A percentile compares a stretch with the other conserved stretches of the same genome.
phyloP scores from a whole-genome alignment of 2,888 invertebrate species.

The Tipula confusa region DNA sequence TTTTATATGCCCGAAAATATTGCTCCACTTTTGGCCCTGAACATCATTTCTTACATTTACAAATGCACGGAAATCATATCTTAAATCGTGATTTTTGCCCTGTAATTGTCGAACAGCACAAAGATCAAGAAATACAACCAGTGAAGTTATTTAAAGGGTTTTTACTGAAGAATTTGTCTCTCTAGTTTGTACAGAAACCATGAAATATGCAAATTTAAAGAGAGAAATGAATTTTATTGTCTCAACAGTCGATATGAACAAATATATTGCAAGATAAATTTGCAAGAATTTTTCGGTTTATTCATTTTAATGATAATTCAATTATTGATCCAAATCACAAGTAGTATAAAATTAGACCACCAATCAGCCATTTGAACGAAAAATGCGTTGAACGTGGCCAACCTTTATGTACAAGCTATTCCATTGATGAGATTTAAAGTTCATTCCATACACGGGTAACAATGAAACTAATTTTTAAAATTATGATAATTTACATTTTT shows the following conservation, averaged over 20 bases:
- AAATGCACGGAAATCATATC: too few species aligned
- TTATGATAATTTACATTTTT: too few species aligned
- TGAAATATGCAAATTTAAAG: not conserved
- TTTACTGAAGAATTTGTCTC: not conserved
- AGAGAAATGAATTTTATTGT: too few species aligned
- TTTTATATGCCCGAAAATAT: too few species aligned
- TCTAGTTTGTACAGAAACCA: not conserved
- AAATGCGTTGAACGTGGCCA: not conserved
- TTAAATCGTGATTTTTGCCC: too few species aligned
- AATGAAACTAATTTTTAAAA: too few species aligned
- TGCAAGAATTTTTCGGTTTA: not conserved
- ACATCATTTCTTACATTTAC: too few species aligned
- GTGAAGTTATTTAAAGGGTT: not conserved
- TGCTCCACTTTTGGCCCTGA: too few species aligned
- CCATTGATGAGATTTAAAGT: not conserved
- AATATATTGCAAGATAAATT: not conserved
- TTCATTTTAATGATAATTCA: not conserved
- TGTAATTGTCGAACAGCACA: too few species aligned
- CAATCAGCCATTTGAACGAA: not conserved
- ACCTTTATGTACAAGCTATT: not conserved
- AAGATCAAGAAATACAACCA: not conserved
- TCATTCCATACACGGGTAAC: too few species aligned
- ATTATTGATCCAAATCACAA: not conserved
- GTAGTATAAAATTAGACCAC: not conserved
- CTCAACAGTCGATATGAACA: not conserved